Conservation (phyloP, 2,113 vertebrate genomes). For the Grammomys surdaster region DNA sequence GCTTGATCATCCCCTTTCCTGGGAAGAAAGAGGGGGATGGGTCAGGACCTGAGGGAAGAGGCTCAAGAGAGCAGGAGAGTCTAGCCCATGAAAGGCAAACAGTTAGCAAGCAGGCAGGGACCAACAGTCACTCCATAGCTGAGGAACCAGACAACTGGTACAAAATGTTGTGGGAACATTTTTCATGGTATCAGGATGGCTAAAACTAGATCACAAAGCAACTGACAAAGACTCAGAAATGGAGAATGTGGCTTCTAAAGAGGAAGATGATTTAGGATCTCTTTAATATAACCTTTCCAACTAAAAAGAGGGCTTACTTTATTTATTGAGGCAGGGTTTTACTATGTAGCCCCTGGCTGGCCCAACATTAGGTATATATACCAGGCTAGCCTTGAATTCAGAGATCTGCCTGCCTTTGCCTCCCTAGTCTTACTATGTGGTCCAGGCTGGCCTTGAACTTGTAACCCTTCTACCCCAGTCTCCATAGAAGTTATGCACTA, state of each 20-base stretch:
- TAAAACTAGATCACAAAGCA: neutral
- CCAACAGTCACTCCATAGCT: rapidly evolving
- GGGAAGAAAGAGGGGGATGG: neutral
- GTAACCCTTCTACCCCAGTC: neutral
- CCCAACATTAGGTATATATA: neutral
- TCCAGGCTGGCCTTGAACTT: neutral
- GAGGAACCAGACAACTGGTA: neutral
- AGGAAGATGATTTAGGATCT: neutral
- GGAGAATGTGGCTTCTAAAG: neutral
- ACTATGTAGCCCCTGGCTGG: neutral
- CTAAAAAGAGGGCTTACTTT: neutral
- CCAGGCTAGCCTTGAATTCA: neutral
- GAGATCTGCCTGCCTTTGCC: neutral
- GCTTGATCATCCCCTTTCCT: neutral
- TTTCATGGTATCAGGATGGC: neutral
- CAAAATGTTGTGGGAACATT: neutral
- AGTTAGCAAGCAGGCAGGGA: neutral
- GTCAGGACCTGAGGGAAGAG: neutral
- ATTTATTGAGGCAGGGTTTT: neutral
- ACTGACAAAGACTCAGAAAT: neutral
- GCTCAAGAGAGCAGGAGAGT: neutral
- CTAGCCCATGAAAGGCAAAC: too few relatives aligned
- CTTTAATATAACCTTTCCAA: neutral
- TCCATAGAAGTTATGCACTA: neutral
- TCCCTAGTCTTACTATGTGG: neutral